Base-by-base conservation (phyloP, 2,797 vertebrate genomes). In the Cichlasoma orientale region DNA sequence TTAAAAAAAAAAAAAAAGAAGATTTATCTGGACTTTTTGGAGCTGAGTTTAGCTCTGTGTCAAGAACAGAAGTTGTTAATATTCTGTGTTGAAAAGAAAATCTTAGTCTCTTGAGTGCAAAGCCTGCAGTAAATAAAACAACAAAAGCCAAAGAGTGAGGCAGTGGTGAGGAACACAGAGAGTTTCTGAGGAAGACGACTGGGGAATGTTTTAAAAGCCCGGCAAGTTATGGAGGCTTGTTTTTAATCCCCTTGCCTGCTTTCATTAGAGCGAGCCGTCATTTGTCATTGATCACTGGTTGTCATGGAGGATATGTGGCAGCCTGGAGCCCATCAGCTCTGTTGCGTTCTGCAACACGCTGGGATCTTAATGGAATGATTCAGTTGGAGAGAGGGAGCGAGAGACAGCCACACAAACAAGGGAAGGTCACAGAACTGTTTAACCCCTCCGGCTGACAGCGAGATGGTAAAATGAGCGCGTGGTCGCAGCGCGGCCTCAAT, bases 201-300 rank as follows among this genome's bases (percentile, higher is more conserved):
- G 25, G 21, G 52, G 55, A 72, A 72, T 47, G 21, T 72, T 76
- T 86, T 76, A 57, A 80, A 53, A 44, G 82, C 13, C n/a, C 56
- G 57, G 73, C 83, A 55, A 82, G 85, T 89, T 86, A 73, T 63
- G 76, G 80, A 81, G 88, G 82, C 56, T 77, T 85, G 78, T 83
- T 88, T 91, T 89, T 89, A 92, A 90, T 90, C 88, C 89, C 75
- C 80, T 76, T 66, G 82, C 80, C 82, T 75, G 82, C 68, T 90
- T 91, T 91, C 87, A 92, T 93, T 90, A 86, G 82, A 74, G 69
- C 61, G 41, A 52, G 56, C 72, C 68, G 75, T 88, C 79, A 90
- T 94, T 90, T 59, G 80, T 88, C 91, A 91, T 90, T 66, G 81
- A 93, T 91, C 90, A 84, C 80, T 85, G 86, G 85, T 80, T 90